These are phyloP conservation scores for Todus mexicanus DNA, from an alignment of 2,797 vertebrate genomes.

Conservation along the genomic window DNA sequence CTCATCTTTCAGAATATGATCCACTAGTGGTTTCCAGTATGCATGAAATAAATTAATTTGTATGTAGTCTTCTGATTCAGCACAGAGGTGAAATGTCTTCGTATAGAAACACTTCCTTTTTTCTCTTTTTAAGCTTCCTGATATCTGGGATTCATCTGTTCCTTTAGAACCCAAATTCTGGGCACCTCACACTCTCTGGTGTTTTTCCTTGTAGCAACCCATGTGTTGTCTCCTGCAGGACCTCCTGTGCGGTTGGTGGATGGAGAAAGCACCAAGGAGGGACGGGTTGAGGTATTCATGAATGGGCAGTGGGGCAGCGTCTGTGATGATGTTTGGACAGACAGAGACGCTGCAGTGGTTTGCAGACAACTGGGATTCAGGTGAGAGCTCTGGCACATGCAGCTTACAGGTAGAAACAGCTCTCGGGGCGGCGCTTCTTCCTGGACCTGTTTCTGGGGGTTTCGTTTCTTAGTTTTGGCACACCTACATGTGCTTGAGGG, in stretches of 20 bases:
- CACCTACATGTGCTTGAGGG: background rate
- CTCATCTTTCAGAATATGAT: constrained; percentile 3
- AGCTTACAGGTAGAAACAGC: background rate
- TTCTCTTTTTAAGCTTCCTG: background rate
- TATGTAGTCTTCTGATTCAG: background rate
- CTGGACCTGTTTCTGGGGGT: background rate
- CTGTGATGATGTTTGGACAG: constrained; percentile 86
- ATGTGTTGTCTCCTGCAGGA: background rate
- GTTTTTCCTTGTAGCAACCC: background rate
- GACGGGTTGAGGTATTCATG: constrained; percentile 82
- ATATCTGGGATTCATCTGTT: background rate
- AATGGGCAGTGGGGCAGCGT: constrained; percentile 83
- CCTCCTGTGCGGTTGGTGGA: constrained; percentile 80
- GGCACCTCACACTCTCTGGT: background rate
- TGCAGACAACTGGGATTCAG: constrained; percentile 86
- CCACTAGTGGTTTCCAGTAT: background rate
- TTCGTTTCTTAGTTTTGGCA: background rate
- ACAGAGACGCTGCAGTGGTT: constrained; percentile 80
- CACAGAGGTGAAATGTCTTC: background rate
- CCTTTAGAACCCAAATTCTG: background rate
- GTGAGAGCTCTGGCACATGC: constrained; percentile 42
- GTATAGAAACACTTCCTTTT: background rate
- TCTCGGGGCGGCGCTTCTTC: background rate
- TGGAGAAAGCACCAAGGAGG: constrained; percentile 83
- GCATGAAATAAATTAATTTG: background rate